Conservation (phyloP, 2,113 vertebrate genomes). For the Polyodon spathula region DNA sequence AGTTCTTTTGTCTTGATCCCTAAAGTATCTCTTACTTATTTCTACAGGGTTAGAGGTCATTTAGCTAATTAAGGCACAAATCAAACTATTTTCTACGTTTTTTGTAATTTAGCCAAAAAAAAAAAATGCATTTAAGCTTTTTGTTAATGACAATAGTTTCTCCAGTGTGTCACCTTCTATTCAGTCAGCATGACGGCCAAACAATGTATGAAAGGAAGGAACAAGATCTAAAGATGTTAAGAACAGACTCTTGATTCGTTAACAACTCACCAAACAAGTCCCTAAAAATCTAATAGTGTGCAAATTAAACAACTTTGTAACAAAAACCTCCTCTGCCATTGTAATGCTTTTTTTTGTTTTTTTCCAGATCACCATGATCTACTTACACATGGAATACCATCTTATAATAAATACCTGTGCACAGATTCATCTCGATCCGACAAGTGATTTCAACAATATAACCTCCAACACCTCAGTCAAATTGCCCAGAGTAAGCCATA, state of each 20-base stretch:
- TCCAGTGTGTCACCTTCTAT: conserved; percentile 67
- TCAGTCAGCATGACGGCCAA: conserved; percentile 55
- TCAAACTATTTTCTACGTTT: conserved; percentile 64
- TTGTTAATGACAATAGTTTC: conserved; percentile 67
- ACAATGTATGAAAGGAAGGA: conserved; percentile 50
- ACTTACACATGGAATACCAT: too few relatives aligned
- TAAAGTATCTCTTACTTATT: conserved; percentile 84
- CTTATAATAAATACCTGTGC: too few relatives aligned
- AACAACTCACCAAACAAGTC: background rate
- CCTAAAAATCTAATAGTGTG: background rate
- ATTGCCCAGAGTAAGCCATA: too few relatives aligned
- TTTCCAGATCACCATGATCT: too few relatives aligned
- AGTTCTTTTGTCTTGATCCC: conserved; percentile 70
- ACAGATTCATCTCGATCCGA: too few relatives aligned
- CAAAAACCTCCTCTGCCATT: too few relatives aligned
- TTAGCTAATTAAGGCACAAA: conserved; percentile 75
- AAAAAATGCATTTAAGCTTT: conserved; percentile 85
- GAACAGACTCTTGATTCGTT: background rate
- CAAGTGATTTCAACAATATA: too few relatives aligned
- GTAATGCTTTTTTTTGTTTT: too few relatives aligned
- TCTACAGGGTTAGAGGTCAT: conserved; percentile 78
- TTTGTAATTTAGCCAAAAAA: conserved; percentile 79
- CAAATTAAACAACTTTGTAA: too few relatives aligned
- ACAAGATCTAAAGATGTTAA: conserved; percentile 4
- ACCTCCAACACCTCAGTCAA: too few relatives aligned